Conservation (phyloP, 2,797 vertebrate species). For the Liparis tanakae region DNA sequence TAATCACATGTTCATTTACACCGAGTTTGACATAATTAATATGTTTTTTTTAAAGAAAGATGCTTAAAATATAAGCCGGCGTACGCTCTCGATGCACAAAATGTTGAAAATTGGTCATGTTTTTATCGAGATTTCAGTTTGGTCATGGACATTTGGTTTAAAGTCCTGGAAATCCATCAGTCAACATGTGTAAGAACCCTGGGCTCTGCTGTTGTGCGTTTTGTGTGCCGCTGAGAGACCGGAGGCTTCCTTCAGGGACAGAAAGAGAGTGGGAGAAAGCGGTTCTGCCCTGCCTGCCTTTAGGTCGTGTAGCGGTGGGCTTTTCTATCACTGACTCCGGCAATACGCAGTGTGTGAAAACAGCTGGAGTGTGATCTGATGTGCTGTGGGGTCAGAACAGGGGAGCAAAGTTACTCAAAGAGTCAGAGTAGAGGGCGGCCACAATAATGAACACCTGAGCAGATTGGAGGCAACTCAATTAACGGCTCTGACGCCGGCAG, state of each 20-base stretch:
- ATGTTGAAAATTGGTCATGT: no score
- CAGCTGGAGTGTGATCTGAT: constrained; percentile 82
- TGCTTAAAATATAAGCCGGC: no score
- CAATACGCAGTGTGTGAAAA: constrained; percentile 77
- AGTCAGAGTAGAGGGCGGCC: constrained; percentile 70
- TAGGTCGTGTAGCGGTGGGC: constrained; percentile 61
- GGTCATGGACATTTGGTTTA: no score
- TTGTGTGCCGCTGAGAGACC: constrained; percentile 47
- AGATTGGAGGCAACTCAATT: constrained; percentile 87
- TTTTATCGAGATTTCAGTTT: no score
- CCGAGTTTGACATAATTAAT: no score
- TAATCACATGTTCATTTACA: no score
- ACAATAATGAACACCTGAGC: constrained; percentile 86
- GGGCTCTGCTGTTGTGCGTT: constrained; percentile 31
- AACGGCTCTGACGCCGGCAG: constrained; percentile 85
- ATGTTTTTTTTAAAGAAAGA: no score
- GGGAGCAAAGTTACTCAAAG: constrained; percentile 79
- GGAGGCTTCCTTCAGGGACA: constrained; percentile 58
- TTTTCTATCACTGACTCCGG: constrained; percentile 73
- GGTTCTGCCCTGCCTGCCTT: constrained; percentile 63
- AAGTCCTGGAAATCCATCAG: no score
- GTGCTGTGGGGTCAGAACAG: constrained; percentile 77
- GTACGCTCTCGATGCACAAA: no score
- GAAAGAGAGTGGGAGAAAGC: constrained; percentile 58
- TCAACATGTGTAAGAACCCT: no score